Percentiles rank a stretch among this genome's conserved stretches.
phyloP scores from a whole-genome alignment of 2,797 vertebrate species.

The Momotus momota region DNA sequence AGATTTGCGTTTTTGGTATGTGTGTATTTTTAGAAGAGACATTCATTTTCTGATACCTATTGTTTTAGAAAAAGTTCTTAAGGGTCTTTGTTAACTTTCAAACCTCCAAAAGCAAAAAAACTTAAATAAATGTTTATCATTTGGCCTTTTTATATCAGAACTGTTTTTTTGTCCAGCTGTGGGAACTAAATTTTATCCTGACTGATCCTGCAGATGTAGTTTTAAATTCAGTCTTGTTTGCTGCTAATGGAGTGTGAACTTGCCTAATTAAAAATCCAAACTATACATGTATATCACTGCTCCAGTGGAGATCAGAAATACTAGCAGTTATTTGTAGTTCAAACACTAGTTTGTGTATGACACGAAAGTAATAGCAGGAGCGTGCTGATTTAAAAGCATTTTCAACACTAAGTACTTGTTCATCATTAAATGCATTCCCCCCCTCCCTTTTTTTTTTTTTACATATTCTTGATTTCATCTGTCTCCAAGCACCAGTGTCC shows the following conservation, averaged over 20 bases:
- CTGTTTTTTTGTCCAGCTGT: neutral
- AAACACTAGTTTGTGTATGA: neutral
- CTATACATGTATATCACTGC: neutral
- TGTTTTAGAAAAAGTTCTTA: constrained; percentile 17
- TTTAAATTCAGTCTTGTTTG: constrained; percentile 21
- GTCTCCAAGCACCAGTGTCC: neutral
- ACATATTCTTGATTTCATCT: neutral
- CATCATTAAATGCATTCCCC: constrained; percentile 33
- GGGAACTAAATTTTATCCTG: neutral
- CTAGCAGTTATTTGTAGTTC: constrained; percentile 20
- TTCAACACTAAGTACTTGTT: neutral
- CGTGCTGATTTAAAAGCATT: constrained; percentile 8
- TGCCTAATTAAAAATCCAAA: constrained; percentile 35
- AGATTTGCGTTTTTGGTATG: neutral
- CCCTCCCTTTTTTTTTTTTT: neutral
- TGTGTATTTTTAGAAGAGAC: neutral
- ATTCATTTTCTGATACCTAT: neutral
- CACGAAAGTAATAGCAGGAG: constrained; percentile 1
- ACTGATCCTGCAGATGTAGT: neutral
- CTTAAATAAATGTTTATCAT: neutral
- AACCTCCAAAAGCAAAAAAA: neutral
- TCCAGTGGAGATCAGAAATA: constrained; percentile 33
- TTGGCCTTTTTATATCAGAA: neutral
- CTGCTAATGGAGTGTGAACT: constrained; percentile 6
- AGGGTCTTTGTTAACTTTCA: constrained; percentile 14